Base-by-base conservation (phyloP, 2,888 invertebrate species). In the Mythimna albipuncta region DNA sequence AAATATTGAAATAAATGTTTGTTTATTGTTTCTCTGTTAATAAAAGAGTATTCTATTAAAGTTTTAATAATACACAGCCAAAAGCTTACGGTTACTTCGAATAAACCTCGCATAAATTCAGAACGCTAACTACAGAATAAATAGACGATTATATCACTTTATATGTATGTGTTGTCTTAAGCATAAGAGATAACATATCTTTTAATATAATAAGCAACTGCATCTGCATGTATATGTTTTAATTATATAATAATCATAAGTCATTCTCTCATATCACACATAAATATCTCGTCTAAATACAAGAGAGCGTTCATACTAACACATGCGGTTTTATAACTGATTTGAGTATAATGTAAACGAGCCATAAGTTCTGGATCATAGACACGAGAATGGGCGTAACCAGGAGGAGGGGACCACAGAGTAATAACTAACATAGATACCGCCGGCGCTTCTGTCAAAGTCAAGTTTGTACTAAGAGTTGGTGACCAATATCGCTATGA, bases 271-370 rank as follows among this genome's bases (percentile, higher is more conserved):
- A 16, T 57, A 11, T 21, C 66, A 72, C 64, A 61, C 63, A 63
- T 50, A 19, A 32, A 4, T 54, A 52, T 52, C 57, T 65, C 47
- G 38, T 41, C 50, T 44, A 26, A 63, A 59, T 47, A 59, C 57
- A 66, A 66, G 63, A 72, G 64, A 77, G 59, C 65, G 35, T 26
- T 64, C 61, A 81, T 54, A 76, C 57, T 64, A 75, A 55, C 52
- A 65, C n/a, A 72, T 69, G 75, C 82, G 72, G 77, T 41, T 61
- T 75, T n/a, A n/a, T 41, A 61, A 71, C 50, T 57, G 32, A 58
- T 75, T 64, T 59, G 35, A 69, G 83, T 81, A 83, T 81, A 83
- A 83, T 75, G 78, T 72, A 83, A 78, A 75, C 72, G 68, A 72
- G 73, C 69, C 32, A 62, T 38, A 32, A 52, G 59, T 75, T 54